Evolutionary conservation across 2,888 invertebrate species (phyloP).

Genomic region (Ecdyonurus torrentis): DNA sequence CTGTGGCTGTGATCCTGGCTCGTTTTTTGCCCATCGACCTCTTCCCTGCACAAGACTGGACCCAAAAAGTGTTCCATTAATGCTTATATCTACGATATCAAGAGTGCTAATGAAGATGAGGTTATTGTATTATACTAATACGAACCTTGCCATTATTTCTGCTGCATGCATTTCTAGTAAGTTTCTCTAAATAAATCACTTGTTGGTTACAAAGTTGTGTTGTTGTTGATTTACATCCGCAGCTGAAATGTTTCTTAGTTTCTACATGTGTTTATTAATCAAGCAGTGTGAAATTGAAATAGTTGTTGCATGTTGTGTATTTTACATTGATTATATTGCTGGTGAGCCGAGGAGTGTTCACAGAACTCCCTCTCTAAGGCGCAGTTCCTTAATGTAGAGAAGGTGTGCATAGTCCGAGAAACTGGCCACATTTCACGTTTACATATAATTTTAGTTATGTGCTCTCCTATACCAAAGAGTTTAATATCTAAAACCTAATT

Average conservation of each 20-base stretch:
- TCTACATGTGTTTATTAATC: no score
- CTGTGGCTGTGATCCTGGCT: background rate
- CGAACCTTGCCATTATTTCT: conserved; percentile 63
- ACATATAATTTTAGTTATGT: no score
- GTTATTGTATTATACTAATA: conserved; percentile 63
- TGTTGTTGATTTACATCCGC: no score
- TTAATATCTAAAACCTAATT: no score
- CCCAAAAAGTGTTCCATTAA: conserved; percentile 41
- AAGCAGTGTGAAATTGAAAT: no score
- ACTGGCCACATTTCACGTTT: no score
- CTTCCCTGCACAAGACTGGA: conserved; percentile 36
- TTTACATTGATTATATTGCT: no score
- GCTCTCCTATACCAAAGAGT: no score
- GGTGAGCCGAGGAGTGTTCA: background rate
- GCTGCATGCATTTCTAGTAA: conserved; percentile 27
- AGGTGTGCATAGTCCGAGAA: no score
- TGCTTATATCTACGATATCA: conserved; percentile 54
- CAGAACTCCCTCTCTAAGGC: background rate
- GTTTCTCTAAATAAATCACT: background rate
- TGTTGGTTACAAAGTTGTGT: no score
- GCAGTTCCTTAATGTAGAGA: conserved; percentile 36
- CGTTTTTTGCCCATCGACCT: background rate
- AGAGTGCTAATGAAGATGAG: conserved; percentile 55
- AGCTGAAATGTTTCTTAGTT: no score
- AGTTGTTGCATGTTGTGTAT: no score